Base-by-base conservation (phyloP, 2,113 vertebrate species). In the Phyllopteryx taeniolatus region DNA sequence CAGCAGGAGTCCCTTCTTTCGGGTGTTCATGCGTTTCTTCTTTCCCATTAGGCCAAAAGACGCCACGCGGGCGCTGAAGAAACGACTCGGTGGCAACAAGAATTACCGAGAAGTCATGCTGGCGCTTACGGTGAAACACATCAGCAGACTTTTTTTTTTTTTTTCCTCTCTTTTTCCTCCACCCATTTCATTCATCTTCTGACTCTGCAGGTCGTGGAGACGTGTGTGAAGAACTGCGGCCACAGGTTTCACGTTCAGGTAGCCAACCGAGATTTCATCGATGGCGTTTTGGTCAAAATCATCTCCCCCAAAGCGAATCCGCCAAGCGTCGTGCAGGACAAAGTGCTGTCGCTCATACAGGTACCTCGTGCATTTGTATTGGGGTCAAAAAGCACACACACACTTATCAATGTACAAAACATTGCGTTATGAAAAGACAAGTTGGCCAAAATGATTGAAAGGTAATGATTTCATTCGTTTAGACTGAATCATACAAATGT, bases 31-130 rank as follows among this genome's bases (percentile, higher is more conserved):
- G 35, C 72, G 64, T 22, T 82, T 31, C 4, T 46, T 31, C 33
- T 14, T 47, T n/a, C 42, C 83, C 83, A 86, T 74, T 70, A 99
- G 98, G 82, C 98, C 98, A n/a, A 99, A 95, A 92, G 98, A 99
- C 56, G 96, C 96, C 67, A 95, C 98, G 84, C 92, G 96, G 35
- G 98, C 97, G 0, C 85, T 99, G 83, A 99, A 96, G 92, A 99
- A 99, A 89, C 93, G 98, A 79, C 93, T 99, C 53, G 93, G 93
- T 0, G 96, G 96, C 75, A 99, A 98, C 91, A 95, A 91, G 85
- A 99, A 99, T 90, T 98, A 95, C 92, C 93, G 96, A 82, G 98
- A 99, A 83, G 96, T 99, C 85, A 98, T 99, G 96, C 91, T 99
- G 89, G 96, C 95, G 0, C 92, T 99, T 65, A 99, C 96, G 43